Conservation (phyloP, 1,140 invertebrate species). For the Riptortus pedestris region DNA sequence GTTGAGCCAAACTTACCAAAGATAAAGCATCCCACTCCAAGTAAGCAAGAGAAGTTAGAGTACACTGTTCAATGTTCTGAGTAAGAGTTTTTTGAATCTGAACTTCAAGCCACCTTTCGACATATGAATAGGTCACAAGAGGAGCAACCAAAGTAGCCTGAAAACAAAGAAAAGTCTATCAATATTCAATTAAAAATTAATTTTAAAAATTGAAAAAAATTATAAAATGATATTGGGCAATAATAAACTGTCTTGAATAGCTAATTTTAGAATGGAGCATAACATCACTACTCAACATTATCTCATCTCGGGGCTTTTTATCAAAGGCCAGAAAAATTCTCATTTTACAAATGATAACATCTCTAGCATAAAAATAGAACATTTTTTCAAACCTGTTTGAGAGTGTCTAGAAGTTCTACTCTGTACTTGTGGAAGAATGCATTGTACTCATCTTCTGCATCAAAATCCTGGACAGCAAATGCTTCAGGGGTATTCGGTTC, state of each 20-base stretch:
- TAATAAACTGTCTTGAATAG: too few relatives aligned
- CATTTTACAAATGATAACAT: too few relatives aligned
- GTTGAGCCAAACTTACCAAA: constrained; percentile 32
- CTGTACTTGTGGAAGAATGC: constrained; percentile 66
- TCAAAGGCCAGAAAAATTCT: too few relatives aligned
- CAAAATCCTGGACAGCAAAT: constrained; percentile 75
- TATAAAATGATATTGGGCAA: too few relatives aligned
- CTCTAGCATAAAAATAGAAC: too few relatives aligned
- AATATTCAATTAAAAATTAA: constrained; percentile 22
- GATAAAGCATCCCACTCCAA: constrained; percentile 79
- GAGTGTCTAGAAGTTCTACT: constrained; percentile 65
- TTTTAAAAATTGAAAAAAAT: constrained; percentile 16
- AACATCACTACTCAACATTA: too few relatives aligned
- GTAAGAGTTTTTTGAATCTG: constrained; percentile 45
- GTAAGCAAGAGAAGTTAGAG: constrained; percentile 51
- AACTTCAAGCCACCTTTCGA: constrained; percentile 66
- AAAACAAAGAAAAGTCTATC: constrained; percentile 38
- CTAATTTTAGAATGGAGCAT: too few relatives aligned
- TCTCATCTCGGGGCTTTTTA: too few relatives aligned
- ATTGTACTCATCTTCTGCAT: constrained; percentile 81
- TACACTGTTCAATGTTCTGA: constrained; percentile 39
- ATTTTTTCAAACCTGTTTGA: constrained; percentile 45
- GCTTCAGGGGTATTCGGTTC: constrained; percentile 47
- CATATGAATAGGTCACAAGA: constrained; percentile 66
- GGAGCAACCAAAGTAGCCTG: constrained; percentile 68